phyloP scores from a whole-genome alignment of 2,797 vertebrate species.

The Leptatherina wallacei region DNA sequence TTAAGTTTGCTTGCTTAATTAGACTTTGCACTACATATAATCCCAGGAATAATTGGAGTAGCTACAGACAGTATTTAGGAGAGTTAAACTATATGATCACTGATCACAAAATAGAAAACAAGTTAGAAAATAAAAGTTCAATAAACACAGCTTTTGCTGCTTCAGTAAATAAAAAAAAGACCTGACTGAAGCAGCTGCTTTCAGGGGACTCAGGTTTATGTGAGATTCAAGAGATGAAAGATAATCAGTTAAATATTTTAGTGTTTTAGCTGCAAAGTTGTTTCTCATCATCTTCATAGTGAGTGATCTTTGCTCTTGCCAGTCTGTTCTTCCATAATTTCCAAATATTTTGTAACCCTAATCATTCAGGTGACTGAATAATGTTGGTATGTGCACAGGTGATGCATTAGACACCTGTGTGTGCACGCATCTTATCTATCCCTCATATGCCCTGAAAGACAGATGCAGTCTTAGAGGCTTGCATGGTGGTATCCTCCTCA shows the following conservation, averaged over 20 bases:
- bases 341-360: conserved; percentile 1
- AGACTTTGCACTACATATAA: not conserved
- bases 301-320: not conserved
- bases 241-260: conserved; percentile 15
- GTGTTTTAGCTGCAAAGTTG: conserved; percentile 1
- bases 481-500: conserved; percentile 67
- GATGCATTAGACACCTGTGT: not conserved
- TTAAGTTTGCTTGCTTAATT: too few species aligned
- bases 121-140: conserved; percentile 14
- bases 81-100: too few species aligned
- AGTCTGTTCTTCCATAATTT: not conserved
- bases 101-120: too few species aligned
- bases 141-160: conserved; percentile 36
- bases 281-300: conserved; percentile 3
- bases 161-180: not conserved
- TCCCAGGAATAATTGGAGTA: not conserved
- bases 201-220: conserved; percentile 23
- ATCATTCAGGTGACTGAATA: conserved; percentile 12
- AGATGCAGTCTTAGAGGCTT: conserved; percentile 36
- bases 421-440: conserved; percentile 3
- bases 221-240: conserved; percentile 11
- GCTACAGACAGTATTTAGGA: not conserved
- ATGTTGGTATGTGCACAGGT: conserved; percentile 6
- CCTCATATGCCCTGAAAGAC: not conserved
- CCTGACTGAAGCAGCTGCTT: conserved; percentile 10